phyloP scores from a whole-genome alignment of 2,113 vertebrate genomes.

The Sturnus vulgaris region DNA sequence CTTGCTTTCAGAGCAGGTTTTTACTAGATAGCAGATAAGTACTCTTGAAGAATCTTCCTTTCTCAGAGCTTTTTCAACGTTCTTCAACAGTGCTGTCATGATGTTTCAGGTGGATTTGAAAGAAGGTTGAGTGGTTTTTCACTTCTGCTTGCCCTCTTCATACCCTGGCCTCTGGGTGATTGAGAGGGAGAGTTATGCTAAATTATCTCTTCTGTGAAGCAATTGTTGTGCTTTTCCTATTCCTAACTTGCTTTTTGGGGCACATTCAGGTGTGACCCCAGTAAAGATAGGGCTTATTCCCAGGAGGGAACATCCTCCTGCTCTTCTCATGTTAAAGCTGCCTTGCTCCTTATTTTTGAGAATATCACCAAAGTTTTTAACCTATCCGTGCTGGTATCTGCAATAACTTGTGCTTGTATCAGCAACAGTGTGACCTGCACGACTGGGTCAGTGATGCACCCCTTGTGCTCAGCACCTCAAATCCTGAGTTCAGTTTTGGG shows the following conservation, averaged over 20 bases:
- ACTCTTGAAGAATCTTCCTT: neutral
- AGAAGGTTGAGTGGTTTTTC: neutral
- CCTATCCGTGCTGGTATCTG: neutral
- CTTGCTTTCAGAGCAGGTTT: neutral
- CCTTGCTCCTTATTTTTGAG: neutral
- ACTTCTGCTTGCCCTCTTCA: neutral
- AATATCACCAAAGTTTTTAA: neutral
- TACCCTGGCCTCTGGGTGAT: neutral
- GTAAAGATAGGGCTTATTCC: neutral
- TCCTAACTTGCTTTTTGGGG: neutral
- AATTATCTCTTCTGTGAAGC: neutral
- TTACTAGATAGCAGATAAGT: neutral
- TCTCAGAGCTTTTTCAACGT: neutral
- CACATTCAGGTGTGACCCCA: neutral
- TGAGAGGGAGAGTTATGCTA: neutral
- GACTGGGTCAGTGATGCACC: neutral
- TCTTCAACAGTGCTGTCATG: neutral
- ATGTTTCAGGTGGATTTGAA: neutral
- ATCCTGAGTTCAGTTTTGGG: neutral
- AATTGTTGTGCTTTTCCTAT: neutral
- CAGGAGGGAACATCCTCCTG: neutral
- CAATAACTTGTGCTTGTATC: neutral
- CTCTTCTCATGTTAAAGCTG: neutral
- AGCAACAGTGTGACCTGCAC: neutral
- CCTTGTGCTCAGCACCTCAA: neutral